phyloP scores from a whole-genome alignment of 2,113 vertebrate species.

The Malurus cyaneus region DNA sequence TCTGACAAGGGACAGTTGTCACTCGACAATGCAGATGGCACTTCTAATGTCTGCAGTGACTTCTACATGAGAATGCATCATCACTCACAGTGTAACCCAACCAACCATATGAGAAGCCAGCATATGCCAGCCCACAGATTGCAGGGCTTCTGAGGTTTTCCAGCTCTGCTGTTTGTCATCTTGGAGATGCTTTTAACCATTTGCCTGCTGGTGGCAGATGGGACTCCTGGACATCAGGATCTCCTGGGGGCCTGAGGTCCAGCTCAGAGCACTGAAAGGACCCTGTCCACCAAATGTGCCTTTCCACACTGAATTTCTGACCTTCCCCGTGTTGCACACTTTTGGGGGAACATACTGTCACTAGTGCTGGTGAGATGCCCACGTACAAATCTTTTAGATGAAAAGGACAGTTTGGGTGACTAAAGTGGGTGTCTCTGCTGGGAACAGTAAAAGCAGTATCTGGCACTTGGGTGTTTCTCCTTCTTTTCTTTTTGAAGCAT shows the following conservation, averaged over 20 bases:
- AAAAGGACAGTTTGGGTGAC: not conserved
- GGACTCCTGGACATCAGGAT: not conserved
- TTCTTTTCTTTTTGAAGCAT: not conserved
- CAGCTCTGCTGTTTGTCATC: not conserved
- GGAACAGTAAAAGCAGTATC: not conserved
- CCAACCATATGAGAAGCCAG: not conserved
- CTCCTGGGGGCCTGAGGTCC: not conserved
- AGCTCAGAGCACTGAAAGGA: not conserved
- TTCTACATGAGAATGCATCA: not conserved
- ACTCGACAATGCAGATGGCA: not conserved
- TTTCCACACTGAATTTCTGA: not conserved
- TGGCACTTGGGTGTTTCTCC: not conserved
- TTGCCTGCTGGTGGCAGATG: not conserved
- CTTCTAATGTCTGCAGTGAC: not conserved
- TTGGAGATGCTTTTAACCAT: not conserved
- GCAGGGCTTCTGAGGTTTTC: not conserved
- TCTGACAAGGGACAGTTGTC: slow-evolving; percentile 13
- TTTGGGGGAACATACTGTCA: not conserved
- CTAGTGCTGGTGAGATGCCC: not conserved
- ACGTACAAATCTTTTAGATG: rapidly evolving
- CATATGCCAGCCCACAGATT: not conserved
- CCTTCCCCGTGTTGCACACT: not conserved
- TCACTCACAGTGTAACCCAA: not conserved
- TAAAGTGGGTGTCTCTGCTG: not conserved
- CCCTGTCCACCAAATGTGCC: not conserved